Base-by-base conservation (phyloP, 2,888 invertebrate species). In the Perdita meconis region DNA sequence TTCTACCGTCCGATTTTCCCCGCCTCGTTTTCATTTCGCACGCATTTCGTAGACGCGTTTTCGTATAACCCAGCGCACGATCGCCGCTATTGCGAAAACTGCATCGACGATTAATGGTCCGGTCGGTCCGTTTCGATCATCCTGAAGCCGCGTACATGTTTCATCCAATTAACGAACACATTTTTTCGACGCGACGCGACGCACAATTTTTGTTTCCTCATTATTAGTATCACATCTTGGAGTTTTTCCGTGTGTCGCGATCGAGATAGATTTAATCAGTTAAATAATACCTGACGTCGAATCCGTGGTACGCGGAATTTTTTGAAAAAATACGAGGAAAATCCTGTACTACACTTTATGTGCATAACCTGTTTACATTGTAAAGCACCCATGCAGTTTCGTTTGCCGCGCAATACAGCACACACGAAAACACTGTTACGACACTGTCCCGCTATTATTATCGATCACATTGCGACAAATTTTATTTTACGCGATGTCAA, bases 131-230 rank as follows among this genome's bases (percentile, higher is more conserved):
- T 30, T 30, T 30, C 30, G 6, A 30, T 30, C 30, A 30, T 30
- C 30, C 3, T 2, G 6, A 30, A 30, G 30, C 30, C 6, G 30
- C 30, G 6, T 4, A 30, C 30, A 30, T 30, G 30, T 4, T 30
- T 30, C 30, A 30, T 30, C 6, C 30, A 30, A 6, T 30, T 30
- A 30, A 30, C 30, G 30, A 6, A 30, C 2, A 30, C 30, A 6
- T 30, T 30, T 30, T 30, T 6, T 6, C 6, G 30, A n/a, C n/a
- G n/a, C n/a, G 44, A 2, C 6, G 16, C 16, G 61, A 30, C 69
- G 65, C 70, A 72, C 65, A 65, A 63, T 53, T 69, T 73, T 78
- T 63, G 63, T 73, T 77, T 77, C 57, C 40, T 59, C 34, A 44
- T 64, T 65, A 75, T 71, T 65, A 36, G 40, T 16, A 34, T 57